Evolutionary conservation across 2,888 invertebrate species (phyloP).

Genomic region (Punctoribates punctum): DNA sequence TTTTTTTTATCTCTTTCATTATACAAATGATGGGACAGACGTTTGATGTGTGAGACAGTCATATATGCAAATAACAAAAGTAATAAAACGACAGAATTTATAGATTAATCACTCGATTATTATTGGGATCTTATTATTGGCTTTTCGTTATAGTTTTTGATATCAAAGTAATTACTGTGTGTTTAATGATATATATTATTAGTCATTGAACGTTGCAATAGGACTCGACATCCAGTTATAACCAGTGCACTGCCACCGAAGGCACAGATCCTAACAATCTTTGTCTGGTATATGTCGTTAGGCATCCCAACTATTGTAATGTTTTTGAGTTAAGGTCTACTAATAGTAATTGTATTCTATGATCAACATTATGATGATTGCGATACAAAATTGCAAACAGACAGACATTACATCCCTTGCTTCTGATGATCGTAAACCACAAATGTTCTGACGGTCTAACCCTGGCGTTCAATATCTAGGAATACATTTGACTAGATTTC

Average conservation of each 20-base stretch:
- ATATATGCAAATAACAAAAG: neutral
- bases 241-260: neutral
- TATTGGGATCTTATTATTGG: neutral
- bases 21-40: neutral
- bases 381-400: slow-evolving; percentile 15
- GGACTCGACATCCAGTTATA: neutral
- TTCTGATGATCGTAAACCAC: neutral
- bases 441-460: neutral
- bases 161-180: slow-evolving; percentile 6
- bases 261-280: neutral
- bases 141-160: slow-evolving; percentile 5
- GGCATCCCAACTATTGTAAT: neutral
- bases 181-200: slow-evolving; percentile 14
- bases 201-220: neutral
- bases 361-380: slow-evolving; percentile 35
- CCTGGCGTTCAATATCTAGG: neutral
- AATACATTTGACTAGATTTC: slow-evolving; percentile 20
- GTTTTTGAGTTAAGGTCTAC: slow-evolving; percentile 12
- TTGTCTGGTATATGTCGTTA: slow-evolving; percentile 10
- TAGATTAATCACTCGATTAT: neutral
- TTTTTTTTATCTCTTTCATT: neutral
- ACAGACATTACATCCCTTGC: slow-evolving; percentile 9
- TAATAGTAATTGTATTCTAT: slow-evolving; percentile 24
- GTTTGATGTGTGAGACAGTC: neutral
- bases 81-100: neutral